Evolutionary conservation across 2,113 vertebrate species (phyloP).

Genomic region (Melozone crissalis): DNA sequence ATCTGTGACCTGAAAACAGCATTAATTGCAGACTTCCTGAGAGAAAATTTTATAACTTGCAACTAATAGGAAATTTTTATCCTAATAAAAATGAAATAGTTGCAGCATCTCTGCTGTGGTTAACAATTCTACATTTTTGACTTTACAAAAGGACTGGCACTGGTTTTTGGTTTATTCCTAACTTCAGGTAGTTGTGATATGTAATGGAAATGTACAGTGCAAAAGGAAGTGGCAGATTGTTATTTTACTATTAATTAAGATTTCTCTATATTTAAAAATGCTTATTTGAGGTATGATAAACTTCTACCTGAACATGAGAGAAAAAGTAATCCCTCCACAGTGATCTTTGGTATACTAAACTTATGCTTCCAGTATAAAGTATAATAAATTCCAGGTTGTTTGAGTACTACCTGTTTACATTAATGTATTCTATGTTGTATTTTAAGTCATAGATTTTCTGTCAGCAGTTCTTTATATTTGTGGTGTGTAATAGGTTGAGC

Average conservation of each 20-base stretch:
- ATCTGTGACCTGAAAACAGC: rapidly evolving
- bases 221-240: background rate
- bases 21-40: background rate
- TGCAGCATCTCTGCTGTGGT: background rate
- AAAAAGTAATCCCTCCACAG: slow-evolving; percentile 2
- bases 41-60: background rate
- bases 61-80: background rate
- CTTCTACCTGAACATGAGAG: background rate
- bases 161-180: background rate
- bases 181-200: background rate
- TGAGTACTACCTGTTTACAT: slow-evolving; percentile 21
- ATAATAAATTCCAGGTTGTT: slow-evolving; percentile 50
- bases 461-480: slow-evolving; percentile 37
- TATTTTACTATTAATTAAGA: background rate
- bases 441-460: slow-evolving; percentile 68
- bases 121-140: background rate
- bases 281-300: background rate
- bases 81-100: background rate
- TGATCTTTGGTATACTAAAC: slow-evolving; percentile 28
- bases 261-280: background rate
- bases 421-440: slow-evolving; percentile 32
- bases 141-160: background rate
- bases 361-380: slow-evolving; percentile 28
- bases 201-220: background rate
- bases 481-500: background rate